These are phyloP conservation scores for Cylas formicarius DNA, from an alignment of 1,140 invertebrate genomes.

Conservation along the genomic window DNA sequence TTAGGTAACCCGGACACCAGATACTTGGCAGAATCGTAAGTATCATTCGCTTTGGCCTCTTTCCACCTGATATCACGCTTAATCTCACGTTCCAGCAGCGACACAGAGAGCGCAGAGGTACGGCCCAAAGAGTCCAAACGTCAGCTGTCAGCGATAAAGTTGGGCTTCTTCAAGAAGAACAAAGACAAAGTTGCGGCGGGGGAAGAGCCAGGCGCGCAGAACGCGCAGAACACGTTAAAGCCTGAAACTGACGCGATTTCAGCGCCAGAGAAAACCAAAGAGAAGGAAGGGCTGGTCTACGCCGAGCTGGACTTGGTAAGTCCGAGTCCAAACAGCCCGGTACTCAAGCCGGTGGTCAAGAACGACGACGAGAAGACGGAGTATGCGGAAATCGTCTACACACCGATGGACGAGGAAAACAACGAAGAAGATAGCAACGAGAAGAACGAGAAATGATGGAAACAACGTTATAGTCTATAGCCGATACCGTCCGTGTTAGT, in stretches of 20 bases:
- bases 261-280: conserved; percentile 20
- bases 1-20: conserved; percentile 21
- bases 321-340: conserved; percentile 27
- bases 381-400: conserved; percentile 56
- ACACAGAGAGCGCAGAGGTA: conserved; percentile 48
- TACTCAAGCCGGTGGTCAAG: conserved; percentile 40
- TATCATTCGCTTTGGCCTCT: conserved; percentile 11
- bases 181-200: conserved; percentile 28
- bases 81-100: conserved; percentile 40
- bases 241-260: conserved; percentile 12
- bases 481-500: no score
- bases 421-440: conserved; percentile 10
- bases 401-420: conserved; percentile 24
- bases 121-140: conserved; percentile 30
- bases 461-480: no score
- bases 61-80: neutral
- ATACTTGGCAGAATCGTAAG: conserved; percentile 33
- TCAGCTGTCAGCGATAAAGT: conserved; percentile 20
- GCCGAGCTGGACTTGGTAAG: conserved; percentile 50
- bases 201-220: conserved; percentile 8
- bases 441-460: neutral
- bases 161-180: conserved; percentile 34
- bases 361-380: conserved; percentile 49
- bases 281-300: conserved; percentile 46
- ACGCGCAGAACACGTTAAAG: conserved; percentile 29